A percentile compares a stretch with the other conserved stretches of the same genome.
phyloP scores from a whole-genome alignment of 2,888 invertebrate genomes.

The Philopedon plagiatum region DNA sequence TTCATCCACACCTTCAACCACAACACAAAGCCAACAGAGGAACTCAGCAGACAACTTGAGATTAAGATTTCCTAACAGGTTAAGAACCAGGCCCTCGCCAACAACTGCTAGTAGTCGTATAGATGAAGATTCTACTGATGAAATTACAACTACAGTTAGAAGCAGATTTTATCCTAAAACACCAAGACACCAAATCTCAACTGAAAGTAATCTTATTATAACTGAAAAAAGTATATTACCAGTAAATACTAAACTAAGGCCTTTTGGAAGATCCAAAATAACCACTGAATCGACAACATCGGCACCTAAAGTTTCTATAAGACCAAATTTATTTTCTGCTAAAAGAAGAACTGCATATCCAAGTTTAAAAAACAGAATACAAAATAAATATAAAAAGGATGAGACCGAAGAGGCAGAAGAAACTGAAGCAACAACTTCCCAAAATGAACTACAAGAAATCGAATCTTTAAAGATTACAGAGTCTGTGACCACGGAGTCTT shows the following conservation, averaged over 20 bases:
- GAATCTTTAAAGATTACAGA: slow-evolving; percentile 37
- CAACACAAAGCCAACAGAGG: slow-evolving; percentile 54
- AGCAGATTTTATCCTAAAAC: slow-evolving; percentile 66
- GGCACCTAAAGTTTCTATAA: slow-evolving; percentile 63
- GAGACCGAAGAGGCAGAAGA: slow-evolving; percentile 55
- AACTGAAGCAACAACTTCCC: slow-evolving; percentile 39
- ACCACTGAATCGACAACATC: slow-evolving; percentile 61
- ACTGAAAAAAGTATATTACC: slow-evolving; percentile 60
- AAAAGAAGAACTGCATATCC: slow-evolving; percentile 62
- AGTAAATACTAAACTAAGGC: slow-evolving; percentile 63
- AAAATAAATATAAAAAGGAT: slow-evolving; percentile 54
- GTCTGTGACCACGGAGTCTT: slow-evolving; percentile 28
- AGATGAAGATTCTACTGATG: slow-evolving; percentile 67
- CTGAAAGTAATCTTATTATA: slow-evolving; percentile 54
- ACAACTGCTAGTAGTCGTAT: slow-evolving; percentile 59
- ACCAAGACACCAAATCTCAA: slow-evolving; percentile 58
- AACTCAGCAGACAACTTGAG: slow-evolving; percentile 57
- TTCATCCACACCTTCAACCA: slow-evolving; percentile 67
- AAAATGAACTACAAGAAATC: slow-evolving; percentile 49
- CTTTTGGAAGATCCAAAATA: slow-evolving; percentile 61
- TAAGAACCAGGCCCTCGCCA: slow-evolving; percentile 60
- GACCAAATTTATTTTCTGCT: slow-evolving; percentile 64
- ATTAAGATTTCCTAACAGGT: slow-evolving; percentile 64
- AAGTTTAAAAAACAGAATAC: slow-evolving; percentile 61
- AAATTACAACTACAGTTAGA: slow-evolving; percentile 58